phyloP scores from a whole-genome alignment of 2,888 invertebrate species.

The Periphyllus acericola region DNA sequence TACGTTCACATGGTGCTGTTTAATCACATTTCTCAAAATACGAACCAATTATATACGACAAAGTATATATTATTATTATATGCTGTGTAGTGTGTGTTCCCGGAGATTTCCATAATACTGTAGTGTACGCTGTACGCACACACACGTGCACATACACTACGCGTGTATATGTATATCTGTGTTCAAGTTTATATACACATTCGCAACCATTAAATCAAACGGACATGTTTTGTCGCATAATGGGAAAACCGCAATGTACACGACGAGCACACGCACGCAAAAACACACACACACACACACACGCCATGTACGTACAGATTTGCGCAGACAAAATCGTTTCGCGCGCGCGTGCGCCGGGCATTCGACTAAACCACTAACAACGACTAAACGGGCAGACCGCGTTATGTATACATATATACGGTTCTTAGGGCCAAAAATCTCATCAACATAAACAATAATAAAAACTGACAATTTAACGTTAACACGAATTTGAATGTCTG shows the following conservation, averaged over 20 bases:
- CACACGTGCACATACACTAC: no score
- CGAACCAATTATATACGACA: slow-evolving; percentile 3
- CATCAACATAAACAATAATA: slow-evolving; percentile 60
- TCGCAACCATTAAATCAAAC: slow-evolving; percentile 24
- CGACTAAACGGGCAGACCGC: neutral
- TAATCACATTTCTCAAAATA: neutral
- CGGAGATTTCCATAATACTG: neutral
- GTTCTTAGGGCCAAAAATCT: slow-evolving; percentile 45
- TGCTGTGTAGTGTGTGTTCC: neutral
- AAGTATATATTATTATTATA: no score
- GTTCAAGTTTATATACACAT: neutral
- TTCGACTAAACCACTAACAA: neutral
- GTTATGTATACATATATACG: neutral
- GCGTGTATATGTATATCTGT: neutral
- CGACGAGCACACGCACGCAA: neutral
- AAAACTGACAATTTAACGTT: slow-evolving; percentile 58
- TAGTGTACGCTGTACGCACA: no score
- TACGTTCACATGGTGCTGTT: neutral
- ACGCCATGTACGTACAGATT: neutral
- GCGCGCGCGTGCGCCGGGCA: neutral
- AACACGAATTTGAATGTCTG: slow-evolving; percentile 58
- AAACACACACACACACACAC: neutral
- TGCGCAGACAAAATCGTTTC: slow-evolving; percentile 22
- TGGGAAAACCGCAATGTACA: slow-evolving; percentile 26
- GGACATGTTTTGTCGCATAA: slow-evolving; percentile 52